Percentiles rank a stretch among this genome's conserved stretches.
These are phyloP conservation scores for Pimpla rufipes DNA, from an alignment of 2,888 invertebrate genomes.

Conservation along the genomic window DNA sequence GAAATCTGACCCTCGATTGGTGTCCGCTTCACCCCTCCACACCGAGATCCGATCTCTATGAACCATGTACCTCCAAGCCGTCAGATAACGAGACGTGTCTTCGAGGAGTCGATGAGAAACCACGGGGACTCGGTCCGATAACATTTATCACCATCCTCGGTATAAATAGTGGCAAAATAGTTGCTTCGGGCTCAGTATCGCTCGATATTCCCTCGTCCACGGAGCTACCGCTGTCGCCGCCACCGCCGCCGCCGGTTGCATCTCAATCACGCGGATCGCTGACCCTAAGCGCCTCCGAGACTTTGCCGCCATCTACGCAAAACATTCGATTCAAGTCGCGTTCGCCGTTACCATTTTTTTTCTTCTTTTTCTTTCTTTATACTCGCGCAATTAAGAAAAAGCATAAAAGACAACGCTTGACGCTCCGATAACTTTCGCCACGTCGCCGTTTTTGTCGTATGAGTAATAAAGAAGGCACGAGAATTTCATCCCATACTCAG, in stretches of 20 bases:
- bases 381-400: background rate
- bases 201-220: slow-evolving; percentile 67
- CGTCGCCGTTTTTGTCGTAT: slow-evolving; percentile 75
- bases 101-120: slow-evolving; percentile 74
- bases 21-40: slow-evolving; percentile 72
- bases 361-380: background rate
- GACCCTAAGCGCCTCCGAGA: background rate
- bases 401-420: slow-evolving; percentile 20
- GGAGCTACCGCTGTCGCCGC: slow-evolving; percentile 25
- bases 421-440: slow-evolving; percentile 33
- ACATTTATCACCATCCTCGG: slow-evolving; percentile 79
- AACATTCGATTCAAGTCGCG: background rate
- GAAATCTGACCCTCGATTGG: slow-evolving; percentile 74
- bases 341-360: slow-evolving; percentile 10
- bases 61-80: slow-evolving; percentile 79
- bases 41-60: slow-evolving; percentile 73
- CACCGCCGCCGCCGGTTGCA: too few relatives aligned
- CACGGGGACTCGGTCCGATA: slow-evolving; percentile 80
- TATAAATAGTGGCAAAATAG: slow-evolving; percentile 83
- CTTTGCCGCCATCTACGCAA: background rate
- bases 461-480: slow-evolving; percentile 87
- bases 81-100: slow-evolving; percentile 77
- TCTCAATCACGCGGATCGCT: background rate
- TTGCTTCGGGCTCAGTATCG: slow-evolving; percentile 79
- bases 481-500: slow-evolving; percentile 88